A percentile compares a stretch with the other conserved stretches of the same genome.
phyloP scores from a whole-genome alignment of 2,113 vertebrate species.

The Sarotherodon lohbergeri region DNA sequence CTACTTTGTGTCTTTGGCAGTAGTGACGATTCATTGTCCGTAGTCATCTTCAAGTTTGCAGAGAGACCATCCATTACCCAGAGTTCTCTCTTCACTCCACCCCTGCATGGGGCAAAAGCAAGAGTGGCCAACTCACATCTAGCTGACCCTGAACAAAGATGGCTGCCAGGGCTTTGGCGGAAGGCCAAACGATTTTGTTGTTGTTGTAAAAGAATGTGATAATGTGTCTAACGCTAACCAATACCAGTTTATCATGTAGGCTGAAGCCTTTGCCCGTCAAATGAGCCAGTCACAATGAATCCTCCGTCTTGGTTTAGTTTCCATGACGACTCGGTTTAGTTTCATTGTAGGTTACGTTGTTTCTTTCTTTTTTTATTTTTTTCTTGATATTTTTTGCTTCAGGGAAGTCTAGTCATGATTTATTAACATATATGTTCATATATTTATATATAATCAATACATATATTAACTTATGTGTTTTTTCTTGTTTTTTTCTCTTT shows the following conservation, averaged over 20 bases:
- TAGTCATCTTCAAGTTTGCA: slow-evolving; percentile 45
- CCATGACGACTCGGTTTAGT: slow-evolving; percentile 59
- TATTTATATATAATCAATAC: slow-evolving; percentile 74
- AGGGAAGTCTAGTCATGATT: slow-evolving; percentile 65
- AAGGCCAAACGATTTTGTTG: slow-evolving; percentile 42
- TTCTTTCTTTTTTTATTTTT: neutral
- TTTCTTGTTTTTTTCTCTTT: slow-evolving; percentile 10
- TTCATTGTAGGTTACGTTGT: slow-evolving; percentile 23
- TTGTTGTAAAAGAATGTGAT: slow-evolving; percentile 50
- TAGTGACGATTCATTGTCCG: slow-evolving; percentile 45
- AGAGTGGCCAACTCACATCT: neutral
- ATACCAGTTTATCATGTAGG: slow-evolving; percentile 38
- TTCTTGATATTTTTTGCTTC: slow-evolving; percentile 43
- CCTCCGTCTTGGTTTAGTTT: slow-evolving; percentile 35
- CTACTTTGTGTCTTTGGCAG: slow-evolving; percentile 56
- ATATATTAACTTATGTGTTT: slow-evolving; percentile 67
- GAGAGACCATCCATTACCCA: slow-evolving; percentile 34
- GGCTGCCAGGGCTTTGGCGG: slow-evolving; percentile 37
- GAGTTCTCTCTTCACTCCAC: slow-evolving; percentile 31
- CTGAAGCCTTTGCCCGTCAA: neutral
- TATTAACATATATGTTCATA: slow-evolving; percentile 75
- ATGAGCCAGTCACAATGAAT: slow-evolving; percentile 38
- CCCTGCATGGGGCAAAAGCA: neutral
- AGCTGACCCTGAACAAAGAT: slow-evolving; percentile 42
- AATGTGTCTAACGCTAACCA: slow-evolving; percentile 45